Evolutionary conservation across 1,140 invertebrate species (phyloP), one percentile per base, ranked within the genome.

Genomic region (Achatina immaculata): DNA sequence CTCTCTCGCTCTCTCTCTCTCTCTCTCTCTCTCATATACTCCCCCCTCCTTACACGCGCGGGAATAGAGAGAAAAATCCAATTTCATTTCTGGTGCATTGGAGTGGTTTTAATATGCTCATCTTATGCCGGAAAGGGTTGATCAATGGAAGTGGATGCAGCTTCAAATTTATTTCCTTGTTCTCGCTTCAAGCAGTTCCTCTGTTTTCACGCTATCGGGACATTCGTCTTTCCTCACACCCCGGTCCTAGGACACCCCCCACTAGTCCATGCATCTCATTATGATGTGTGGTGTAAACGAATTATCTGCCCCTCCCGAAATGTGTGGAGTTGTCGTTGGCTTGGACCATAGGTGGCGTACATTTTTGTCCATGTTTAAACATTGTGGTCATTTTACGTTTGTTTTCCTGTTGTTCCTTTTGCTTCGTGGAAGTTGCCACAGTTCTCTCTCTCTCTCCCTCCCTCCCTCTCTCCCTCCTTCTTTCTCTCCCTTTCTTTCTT

Each of bases 71-170:
- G 24, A 24, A 51, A 69, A 69, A 69, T 69, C 68, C 68, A 69
- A 69, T 73, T 73, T 73, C 71, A 73, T 73, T 73, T 73, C 68
- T 42, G 68, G 36, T 69, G 71, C 71, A 45, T 31, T 31, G 38
- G 48, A 43, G 43, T 73, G 71, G 71, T 43, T 73, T 73, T 73
- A 73, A 73, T 73, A 73, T 73, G 71, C 71, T 51, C 71, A 73
- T 73, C 43, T 31, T 45, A 34, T 73, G 43, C 71, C 42, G n/a
- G 71, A 71, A 43, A 45, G 28, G 31, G 24, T 45, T 45, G 71
- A 73, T 73, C 71, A 73, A 73, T 73, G 38, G 28, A 31, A 73
- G 71, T 43, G 71, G 71, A 73, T 21, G 38, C 42, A 51, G 58
- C 66, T 71, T 68, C n/a, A 14, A 55, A 66, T 72, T 40, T 72